Base-by-base conservation (phyloP, 92 coral and sea anemone genomes). In the Virgularia gustaviana region DNA sequence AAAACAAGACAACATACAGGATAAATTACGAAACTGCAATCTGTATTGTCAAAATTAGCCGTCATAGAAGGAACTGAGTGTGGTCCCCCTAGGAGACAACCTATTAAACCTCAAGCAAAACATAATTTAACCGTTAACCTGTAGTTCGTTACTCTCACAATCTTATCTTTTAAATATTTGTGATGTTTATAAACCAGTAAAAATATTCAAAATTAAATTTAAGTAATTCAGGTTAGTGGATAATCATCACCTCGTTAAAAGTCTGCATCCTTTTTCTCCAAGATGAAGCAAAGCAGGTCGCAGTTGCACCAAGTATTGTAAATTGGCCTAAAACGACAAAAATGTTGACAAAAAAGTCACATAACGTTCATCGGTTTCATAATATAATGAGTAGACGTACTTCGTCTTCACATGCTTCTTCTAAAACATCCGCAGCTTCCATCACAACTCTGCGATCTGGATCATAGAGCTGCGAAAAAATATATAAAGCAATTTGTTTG, bases 341-440 rank as follows among this genome's bases (percentile, higher is more conserved):
- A 47, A 36, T 41, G 32, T 22, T 27, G 9, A 29, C 55, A 25
- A 29, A 2, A n/a, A n/a, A n/a, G n/a, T n/a, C n/a, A n/a, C 63
- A 56, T 15, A 4, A 56, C 15, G n/a, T 56, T 6, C 13, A 56
- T 24, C 25, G 27, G 36, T 24, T 22, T 31, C 63, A 2, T 31
- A 19, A 5, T 20, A 36, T 61, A 11, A n/a, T 38, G 37, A 1
- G 15, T 31, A 59, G 37, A 9, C 87, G 36, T 78, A 94, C 99
- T 88, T 94, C 99, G 33, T 94, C 99, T 58, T 94, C 99, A 51
- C 99, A 85, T 12, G 99, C 99, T 62, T 94, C 99, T 66, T 94
- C 99, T 45, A 94, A 68, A 35, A 94, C 88, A 79, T 94, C 99
- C 33, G 99, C 96, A 18, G 99, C 99, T 42, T 94, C 96, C 51